phyloP scores from a whole-genome alignment of 2,888 invertebrate genomes.

The Heliconius charithonia region DNA sequence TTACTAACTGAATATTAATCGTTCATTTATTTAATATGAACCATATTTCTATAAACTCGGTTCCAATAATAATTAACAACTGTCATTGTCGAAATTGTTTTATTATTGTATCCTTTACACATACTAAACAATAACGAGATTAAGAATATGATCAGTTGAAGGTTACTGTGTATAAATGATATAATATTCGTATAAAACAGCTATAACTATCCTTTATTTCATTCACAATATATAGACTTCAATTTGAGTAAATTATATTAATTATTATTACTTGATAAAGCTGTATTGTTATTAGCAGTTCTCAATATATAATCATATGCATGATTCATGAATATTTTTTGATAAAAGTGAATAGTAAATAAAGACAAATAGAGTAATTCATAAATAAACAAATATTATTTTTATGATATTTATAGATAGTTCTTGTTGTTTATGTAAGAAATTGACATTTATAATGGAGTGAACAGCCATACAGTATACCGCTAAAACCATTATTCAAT shows the following conservation, averaged over 20 bases:
- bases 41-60: slow-evolving; percentile 38
- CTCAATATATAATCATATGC: slow-evolving; percentile 17
- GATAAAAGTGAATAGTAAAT: neutral
- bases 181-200: slow-evolving; percentile 39
- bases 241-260: slow-evolving; percentile 6
- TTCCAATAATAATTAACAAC: slow-evolving; percentile 57
- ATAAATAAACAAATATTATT: neutral
- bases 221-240: slow-evolving; percentile 38
- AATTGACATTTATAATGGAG: neutral
- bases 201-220: slow-evolving; percentile 41
- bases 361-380: neutral
- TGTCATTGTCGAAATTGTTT: slow-evolving; percentile 63
- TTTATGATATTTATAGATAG: neutral
- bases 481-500: neutral
- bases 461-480: neutral
- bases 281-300: slow-evolving; percentile 7
- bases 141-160: slow-evolving; percentile 42
- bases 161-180: slow-evolving; percentile 42
- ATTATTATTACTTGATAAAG: slow-evolving; percentile 15
- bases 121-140: slow-evolving; percentile 43
- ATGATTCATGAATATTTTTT: slow-evolving; percentile 19
- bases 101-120: slow-evolving; percentile 45
- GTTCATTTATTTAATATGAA: slow-evolving; percentile 53
- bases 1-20: slow-evolving; percentile 60
- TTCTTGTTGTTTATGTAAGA: neutral